phyloP scores from a whole-genome alignment of 2,888 invertebrate species.

The Conops quadrifasciatus region DNA sequence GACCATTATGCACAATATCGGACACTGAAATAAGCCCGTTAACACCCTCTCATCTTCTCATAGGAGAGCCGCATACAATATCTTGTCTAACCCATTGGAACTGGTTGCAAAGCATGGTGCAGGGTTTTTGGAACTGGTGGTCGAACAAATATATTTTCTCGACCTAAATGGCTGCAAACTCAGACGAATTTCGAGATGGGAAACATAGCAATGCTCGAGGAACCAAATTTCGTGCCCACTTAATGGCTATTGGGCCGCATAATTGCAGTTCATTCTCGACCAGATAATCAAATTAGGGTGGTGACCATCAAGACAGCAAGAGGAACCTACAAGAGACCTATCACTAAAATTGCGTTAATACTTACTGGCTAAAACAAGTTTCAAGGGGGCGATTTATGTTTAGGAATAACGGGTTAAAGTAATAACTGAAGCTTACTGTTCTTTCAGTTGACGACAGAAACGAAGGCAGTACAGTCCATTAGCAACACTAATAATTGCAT shows the following conservation, averaged over 20 bases:
- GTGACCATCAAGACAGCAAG: not conserved
- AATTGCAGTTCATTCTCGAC: conserved; percentile 29
- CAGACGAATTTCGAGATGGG: not conserved
- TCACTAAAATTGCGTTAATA: not conserved
- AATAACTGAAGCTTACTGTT: no score
- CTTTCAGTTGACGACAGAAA: no score
- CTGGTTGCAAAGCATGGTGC: conserved; percentile 34
- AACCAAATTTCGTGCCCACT: conserved; percentile 3
- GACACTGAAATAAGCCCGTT: conserved; percentile 35
- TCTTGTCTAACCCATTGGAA: not conserved
- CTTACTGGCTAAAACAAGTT: not conserved
- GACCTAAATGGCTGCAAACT: not conserved
- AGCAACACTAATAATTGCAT: no score
- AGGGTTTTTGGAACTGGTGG: conserved; percentile 43
- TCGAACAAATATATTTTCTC: conserved; percentile 24
- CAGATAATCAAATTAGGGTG: conserved; percentile 25
- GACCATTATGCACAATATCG: conserved; percentile 33
- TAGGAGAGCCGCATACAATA: conserved; percentile 36
- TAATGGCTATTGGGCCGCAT: conserved; percentile 37
- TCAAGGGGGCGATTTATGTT: no score
- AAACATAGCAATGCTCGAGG: not conserved
- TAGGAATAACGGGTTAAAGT: no score
- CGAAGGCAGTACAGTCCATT: no score
- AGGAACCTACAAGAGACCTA: not conserved
- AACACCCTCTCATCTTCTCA: conserved; percentile 37